Percentiles rank a stretch among this genome's conserved stretches.
Evolutionary conservation across 2,797 vertebrate genomes (phyloP).

Genomic region (Tinamus major): DNA sequence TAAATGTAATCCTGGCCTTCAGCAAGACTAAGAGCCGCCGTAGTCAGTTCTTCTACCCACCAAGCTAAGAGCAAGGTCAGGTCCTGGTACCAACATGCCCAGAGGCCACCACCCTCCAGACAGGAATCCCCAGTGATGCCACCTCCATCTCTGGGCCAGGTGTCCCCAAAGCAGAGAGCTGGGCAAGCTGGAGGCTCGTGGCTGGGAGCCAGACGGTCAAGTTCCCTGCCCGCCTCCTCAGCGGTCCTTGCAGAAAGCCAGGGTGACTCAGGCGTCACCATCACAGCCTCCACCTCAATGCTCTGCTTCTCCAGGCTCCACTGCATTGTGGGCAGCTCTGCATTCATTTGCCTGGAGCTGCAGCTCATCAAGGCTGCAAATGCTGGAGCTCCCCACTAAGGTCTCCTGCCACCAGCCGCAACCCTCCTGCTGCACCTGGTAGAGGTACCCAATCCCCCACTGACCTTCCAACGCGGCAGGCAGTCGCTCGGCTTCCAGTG

Average conservation of each 20-base stretch:
- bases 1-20: accelerated
- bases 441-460: background rate
- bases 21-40: background rate
- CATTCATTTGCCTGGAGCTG: background rate
- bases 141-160: background rate
- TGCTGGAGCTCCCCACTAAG: accelerated
- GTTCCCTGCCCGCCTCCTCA: background rate
- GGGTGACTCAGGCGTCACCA: background rate
- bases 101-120: background rate
- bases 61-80: background rate
- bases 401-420: accelerated
- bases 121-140: background rate
- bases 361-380: background rate
- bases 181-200: accelerated
- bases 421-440: accelerated
- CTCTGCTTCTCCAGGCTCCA: background rate
- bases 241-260: background rate
- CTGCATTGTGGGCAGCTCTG: background rate
- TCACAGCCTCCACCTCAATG: background rate
- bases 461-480: constrained; percentile 94
- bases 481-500: constrained; percentile 95
- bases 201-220: background rate
- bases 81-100: background rate
- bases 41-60: background rate
- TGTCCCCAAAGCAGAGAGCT: background rate